These are phyloP conservation scores for Calidris pygmaea DNA, from an alignment of 2,113 vertebrate species.

Conservation along the genomic window DNA sequence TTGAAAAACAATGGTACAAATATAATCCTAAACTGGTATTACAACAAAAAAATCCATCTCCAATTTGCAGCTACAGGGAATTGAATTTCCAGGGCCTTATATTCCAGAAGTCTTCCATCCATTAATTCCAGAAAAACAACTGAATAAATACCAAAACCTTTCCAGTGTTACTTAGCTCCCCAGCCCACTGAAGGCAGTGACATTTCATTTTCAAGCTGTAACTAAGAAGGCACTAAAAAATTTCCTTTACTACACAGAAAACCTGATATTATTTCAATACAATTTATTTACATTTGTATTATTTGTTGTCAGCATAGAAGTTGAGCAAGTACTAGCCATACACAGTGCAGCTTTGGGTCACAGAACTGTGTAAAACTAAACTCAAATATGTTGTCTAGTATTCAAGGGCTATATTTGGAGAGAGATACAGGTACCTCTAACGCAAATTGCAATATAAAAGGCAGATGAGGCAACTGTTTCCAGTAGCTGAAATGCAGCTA, in stretches of 20 bases:
- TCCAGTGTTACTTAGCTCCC: neutral
- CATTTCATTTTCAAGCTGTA: neutral
- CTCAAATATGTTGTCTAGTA: fast-evolving
- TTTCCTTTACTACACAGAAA: neutral
- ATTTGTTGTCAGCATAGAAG: fast-evolving
- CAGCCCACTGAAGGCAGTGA: fast-evolving
- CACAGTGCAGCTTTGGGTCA: fast-evolving
- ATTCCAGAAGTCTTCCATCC: fast-evolving
- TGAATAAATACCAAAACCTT: neutral
- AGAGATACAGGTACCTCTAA: too few species aligned
- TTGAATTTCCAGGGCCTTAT: neutral
- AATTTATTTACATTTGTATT: too few species aligned
- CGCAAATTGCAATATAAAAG: fast-evolving
- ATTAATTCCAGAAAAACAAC: neutral
- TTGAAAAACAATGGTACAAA: neutral
- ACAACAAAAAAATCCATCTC: neutral
- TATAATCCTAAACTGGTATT: neutral
- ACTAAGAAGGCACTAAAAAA: neutral
- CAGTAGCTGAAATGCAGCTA: neutral
- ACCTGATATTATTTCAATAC: fast-evolving
- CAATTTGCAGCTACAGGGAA: fast-evolving
- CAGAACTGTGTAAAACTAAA: fast-evolving
- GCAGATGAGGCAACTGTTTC: neutral
- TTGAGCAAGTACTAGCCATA: fast-evolving
- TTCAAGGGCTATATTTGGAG: fast-evolving